Percentiles rank a stretch among this genome's conserved stretches.
Conservation (phyloP, 2,797 vertebrate genomes). For the Poeciliopsis gracilis region DNA sequence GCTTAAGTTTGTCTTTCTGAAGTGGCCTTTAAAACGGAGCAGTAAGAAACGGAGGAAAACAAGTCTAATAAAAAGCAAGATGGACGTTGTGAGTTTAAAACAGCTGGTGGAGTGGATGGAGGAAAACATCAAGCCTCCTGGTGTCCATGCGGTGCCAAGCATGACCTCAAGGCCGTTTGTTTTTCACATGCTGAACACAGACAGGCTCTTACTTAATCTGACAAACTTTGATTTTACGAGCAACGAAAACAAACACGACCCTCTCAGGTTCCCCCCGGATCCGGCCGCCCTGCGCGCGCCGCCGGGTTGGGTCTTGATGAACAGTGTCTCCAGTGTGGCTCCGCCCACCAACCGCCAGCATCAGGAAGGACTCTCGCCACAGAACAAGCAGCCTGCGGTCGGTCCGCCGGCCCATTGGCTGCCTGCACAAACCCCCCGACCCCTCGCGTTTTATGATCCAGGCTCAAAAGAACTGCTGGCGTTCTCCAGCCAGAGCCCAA, state of each 20-base stretch:
- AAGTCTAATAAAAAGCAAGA: constrained; percentile 64
- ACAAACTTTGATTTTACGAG: constrained; percentile 11
- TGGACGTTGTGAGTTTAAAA: constrained; percentile 47
- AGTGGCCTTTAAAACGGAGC: constrained; percentile 57
- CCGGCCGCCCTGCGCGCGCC: constrained; percentile 59
- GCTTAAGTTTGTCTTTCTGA: constrained; percentile 58
- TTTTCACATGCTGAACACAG: constrained; percentile 40
- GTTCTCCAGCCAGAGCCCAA: constrained; percentile 49
- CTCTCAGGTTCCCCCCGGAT: constrained; percentile 70
- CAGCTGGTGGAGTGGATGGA: constrained; percentile 71
- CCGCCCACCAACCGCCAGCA: constrained; percentile 69
- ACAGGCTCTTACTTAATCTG: constrained; percentile 26
- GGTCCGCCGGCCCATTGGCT: constrained; percentile 40
- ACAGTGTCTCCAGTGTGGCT: constrained; percentile 69
- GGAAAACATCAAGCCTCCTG: constrained; percentile 65
- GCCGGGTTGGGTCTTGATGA: constrained; percentile 68
- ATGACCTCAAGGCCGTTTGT: constrained; percentile 72
- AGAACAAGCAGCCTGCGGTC: constrained; percentile 72
- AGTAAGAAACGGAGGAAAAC: constrained; percentile 20
- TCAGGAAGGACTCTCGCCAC: constrained; percentile 78
- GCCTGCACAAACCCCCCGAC: constrained; percentile 61
- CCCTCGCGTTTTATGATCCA: constrained; percentile 55
- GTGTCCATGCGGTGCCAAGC: constrained; percentile 55
- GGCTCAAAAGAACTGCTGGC: constrained; percentile 51
- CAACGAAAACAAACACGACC: constrained; percentile 18